Conservation (phyloP, 2,888 invertebrate genomes). For the Crossocerus cetratus region DNA sequence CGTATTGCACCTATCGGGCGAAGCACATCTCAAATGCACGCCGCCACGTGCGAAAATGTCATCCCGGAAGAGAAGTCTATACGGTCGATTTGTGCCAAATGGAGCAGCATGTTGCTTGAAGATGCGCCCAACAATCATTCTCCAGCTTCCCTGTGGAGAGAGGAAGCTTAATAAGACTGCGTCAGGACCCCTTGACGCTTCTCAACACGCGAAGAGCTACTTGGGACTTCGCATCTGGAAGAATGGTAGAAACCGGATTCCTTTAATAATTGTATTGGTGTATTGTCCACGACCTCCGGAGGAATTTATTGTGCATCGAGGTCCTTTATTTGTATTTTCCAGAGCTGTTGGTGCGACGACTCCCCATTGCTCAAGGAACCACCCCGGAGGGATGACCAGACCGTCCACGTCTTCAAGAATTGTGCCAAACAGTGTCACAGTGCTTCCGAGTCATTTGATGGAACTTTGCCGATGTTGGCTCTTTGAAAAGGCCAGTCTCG, state of each 20-base stretch:
- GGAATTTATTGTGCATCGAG: background rate
- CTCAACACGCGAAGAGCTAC: too few species aligned
- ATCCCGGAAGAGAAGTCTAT: slow-evolving; percentile 58
- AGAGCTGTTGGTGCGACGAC: background rate
- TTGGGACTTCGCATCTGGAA: slow-evolving; percentile 8
- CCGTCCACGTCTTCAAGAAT: slow-evolving; percentile 2
- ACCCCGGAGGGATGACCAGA: slow-evolving; percentile 36
- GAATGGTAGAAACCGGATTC: slow-evolving; percentile 33
- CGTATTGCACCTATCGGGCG: slow-evolving; percentile 64
- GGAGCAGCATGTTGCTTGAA: slow-evolving; percentile 35
- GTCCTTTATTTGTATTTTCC: background rate
- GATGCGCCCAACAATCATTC: background rate
- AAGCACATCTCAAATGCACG: slow-evolving; percentile 65
- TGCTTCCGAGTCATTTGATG: too few species aligned
- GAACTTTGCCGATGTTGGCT: too few species aligned
- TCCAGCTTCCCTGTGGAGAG: background rate
- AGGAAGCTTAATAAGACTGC: background rate
- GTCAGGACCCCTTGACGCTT: background rate
- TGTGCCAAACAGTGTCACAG: slow-evolving; percentile 1
- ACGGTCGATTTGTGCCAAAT: slow-evolving; percentile 53
- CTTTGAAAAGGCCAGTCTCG: too few species aligned
- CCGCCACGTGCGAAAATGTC: slow-evolving; percentile 62
- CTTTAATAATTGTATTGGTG: background rate
- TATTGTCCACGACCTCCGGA: too few species aligned
- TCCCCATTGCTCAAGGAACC: slow-evolving; percentile 59